Percentiles rank a stretch among this genome's conserved stretches.
Evolutionary conservation across 2,888 invertebrate species (phyloP).

Genomic region (Trypoxylon attenuatum): DNA sequence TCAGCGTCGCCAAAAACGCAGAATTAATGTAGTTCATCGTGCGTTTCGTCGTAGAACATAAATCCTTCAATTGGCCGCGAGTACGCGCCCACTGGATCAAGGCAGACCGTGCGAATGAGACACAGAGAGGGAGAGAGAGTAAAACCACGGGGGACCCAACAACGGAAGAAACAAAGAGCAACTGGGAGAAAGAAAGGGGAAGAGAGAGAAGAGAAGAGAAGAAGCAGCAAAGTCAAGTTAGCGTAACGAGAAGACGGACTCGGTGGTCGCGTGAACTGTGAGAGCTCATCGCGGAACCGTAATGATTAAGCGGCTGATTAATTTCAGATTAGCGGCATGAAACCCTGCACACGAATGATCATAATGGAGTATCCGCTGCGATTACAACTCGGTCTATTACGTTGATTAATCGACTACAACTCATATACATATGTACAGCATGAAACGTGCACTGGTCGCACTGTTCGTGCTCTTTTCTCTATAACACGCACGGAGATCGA

Average conservation of each 20-base stretch:
- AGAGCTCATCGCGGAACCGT: conserved; percentile 43
- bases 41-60: conserved; percentile 44
- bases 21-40: conserved; percentile 55
- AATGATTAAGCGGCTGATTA: conserved; percentile 67
- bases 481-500: too few species aligned
- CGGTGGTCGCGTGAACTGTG: conserved; percentile 28
- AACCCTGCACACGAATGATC: conserved; percentile 61
- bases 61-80: conserved; percentile 43
- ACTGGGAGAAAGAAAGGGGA: background rate
- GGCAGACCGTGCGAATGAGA: conserved; percentile 1
- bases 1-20: conserved; percentile 54
- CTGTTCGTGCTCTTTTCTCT: background rate
- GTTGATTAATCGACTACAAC: conserved; percentile 66
- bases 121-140: background rate
- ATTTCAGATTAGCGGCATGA: conserved; percentile 64
- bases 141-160: background rate
- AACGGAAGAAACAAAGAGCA: conserved; percentile 1
- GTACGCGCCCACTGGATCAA: conserved; percentile 1
- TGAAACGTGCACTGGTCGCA: conserved; percentile 28
- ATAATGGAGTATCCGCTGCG: conserved; percentile 64
- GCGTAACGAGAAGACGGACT: conserved; percentile 18
- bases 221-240: conserved; percentile 43
- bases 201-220: conserved; percentile 13
- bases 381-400: conserved; percentile 64
- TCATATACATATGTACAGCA: conserved; percentile 65